phyloP scores from a whole-genome alignment of 2,113 vertebrate genomes.

The Muscicapa adusta region DNA sequence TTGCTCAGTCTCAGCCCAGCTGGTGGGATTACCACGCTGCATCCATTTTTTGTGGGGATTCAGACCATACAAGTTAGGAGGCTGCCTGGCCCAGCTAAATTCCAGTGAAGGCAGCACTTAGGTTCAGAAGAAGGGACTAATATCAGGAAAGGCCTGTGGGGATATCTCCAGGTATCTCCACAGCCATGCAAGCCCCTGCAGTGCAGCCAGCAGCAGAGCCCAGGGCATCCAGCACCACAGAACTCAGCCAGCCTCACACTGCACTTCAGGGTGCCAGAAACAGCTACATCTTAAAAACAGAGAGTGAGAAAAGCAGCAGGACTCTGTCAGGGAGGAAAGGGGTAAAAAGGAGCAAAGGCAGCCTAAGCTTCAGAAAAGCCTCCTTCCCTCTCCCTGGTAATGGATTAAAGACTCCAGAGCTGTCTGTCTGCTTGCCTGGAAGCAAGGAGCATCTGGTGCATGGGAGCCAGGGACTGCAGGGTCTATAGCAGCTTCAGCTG shows the following conservation, averaged over 20 bases:
- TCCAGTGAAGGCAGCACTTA: background rate
- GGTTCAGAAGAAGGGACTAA: background rate
- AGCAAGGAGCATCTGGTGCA: background rate
- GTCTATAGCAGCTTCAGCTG: background rate
- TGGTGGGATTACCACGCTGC: background rate
- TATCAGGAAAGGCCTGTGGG: background rate
- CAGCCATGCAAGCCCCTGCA: background rate
- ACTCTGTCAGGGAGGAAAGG: background rate
- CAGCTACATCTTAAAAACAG: background rate
- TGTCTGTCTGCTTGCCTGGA: background rate
- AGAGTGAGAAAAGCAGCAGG: background rate
- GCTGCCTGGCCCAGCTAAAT: background rate
- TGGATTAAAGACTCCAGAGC: background rate
- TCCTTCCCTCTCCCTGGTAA: accelerated
- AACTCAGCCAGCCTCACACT: accelerated
- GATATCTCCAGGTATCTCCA: background rate
- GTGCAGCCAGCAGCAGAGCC: background rate
- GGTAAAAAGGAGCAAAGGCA: background rate
- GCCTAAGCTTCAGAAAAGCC: background rate
- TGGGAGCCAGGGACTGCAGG: background rate
- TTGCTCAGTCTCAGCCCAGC: background rate
- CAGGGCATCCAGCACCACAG: background rate
- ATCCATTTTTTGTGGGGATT: background rate
- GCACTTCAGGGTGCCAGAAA: accelerated
- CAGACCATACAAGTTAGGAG: background rate